A percentile compares a stretch with the other conserved stretches of the same genome.
phyloP scores from a whole-genome alignment of 2,888 invertebrate species.

The Unio pictorum region DNA sequence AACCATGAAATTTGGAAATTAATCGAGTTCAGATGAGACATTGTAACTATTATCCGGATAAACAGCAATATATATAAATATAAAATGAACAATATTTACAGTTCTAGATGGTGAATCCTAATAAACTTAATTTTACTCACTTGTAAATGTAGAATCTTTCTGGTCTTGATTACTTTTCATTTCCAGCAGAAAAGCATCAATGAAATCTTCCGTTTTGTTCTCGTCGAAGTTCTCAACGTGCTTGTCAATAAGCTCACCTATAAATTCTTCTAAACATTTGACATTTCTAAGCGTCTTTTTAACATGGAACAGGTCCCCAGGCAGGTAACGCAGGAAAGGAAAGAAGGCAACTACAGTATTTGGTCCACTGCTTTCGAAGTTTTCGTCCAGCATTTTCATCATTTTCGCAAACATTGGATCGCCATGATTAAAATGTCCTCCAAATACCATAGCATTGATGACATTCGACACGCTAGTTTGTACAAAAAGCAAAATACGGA shows the following conservation, averaged over 20 bases:
- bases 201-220: constrained; percentile 23
- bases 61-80: no score
- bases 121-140: no score
- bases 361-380: constrained; percentile 1
- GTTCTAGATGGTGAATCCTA: no score
- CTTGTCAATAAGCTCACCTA: constrained; percentile 9
- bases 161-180: constrained; percentile 8
- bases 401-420: constrained; percentile 13
- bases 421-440: constrained; percentile 13
- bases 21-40: no score
- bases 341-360: constrained; percentile 4
- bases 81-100: no score
- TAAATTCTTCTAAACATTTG: constrained; percentile 7
- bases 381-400: constrained; percentile 6
- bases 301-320: constrained; percentile 15
- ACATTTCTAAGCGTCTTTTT: constrained; percentile 9
- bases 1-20: no score
- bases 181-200: constrained; percentile 32
- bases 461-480: constrained; percentile 14
- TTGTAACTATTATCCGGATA: no score
- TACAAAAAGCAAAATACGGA: constrained; percentile 9
- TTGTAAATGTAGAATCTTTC: no score
- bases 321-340: constrained; percentile 9
- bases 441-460: constrained; percentile 15
- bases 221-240: constrained; percentile 16